phyloP scores from a whole-genome alignment of 2,113 vertebrate genomes.

The Diadophis punctatus region DNA sequence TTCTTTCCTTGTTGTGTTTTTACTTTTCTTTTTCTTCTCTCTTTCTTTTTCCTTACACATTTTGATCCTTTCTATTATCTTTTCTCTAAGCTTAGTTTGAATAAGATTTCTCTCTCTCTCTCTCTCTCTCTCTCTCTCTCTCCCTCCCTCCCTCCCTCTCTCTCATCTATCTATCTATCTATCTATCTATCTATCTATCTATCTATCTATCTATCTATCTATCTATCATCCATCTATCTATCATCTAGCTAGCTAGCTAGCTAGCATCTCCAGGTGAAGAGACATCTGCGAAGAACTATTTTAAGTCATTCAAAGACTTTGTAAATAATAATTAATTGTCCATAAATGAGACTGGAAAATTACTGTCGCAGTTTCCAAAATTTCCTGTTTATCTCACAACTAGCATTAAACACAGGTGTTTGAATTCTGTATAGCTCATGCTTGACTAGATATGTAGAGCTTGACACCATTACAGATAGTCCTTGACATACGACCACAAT shows the following conservation, averaged over 20 bases:
- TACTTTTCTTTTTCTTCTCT: too few relatives aligned
- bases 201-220: too few relatives aligned
- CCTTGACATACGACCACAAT: too few relatives aligned
- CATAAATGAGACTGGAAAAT: neutral
- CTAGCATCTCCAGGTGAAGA: neutral
- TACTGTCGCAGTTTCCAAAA: neutral
- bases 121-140: accelerated
- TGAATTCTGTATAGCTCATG: neutral
- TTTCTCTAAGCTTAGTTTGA: too few relatives aligned
- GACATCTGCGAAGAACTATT: neutral
- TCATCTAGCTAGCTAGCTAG: too few relatives aligned
- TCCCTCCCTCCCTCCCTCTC: too few relatives aligned
- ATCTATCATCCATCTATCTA: too few relatives aligned
- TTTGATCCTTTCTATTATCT: too few relatives aligned
- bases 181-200: too few relatives aligned
- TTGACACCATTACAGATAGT: neutral
- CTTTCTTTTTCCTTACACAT: too few relatives aligned
- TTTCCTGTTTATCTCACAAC: neutral
- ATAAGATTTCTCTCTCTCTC: neutral
- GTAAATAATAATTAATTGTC: neutral
- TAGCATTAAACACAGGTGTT: neutral
- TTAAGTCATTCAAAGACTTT: neutral
- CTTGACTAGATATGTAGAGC: neutral
- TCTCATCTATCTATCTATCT: too few relatives aligned
- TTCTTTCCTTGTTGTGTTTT: too few relatives aligned